phyloP scores from a whole-genome alignment of 2,113 vertebrate genomes.

The Phrynosoma blainvillii region DNA sequence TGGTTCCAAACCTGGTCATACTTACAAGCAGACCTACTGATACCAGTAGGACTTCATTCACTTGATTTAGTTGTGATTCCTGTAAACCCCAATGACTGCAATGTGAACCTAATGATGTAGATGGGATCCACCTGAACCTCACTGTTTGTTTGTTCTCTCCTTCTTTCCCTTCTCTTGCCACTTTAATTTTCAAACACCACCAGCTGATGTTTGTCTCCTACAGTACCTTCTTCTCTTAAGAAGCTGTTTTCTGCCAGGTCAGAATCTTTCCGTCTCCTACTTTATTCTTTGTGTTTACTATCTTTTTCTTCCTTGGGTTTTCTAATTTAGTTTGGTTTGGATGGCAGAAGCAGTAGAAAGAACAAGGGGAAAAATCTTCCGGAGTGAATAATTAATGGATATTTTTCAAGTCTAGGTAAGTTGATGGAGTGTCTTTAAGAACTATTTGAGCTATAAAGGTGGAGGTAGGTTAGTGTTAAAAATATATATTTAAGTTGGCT shows the following conservation, averaged over 20 bases:
- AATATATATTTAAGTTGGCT: neutral
- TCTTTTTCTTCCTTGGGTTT: neutral
- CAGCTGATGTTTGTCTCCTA: neutral
- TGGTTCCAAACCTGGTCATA: neutral
- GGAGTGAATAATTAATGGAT: neutral
- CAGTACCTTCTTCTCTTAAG: neutral
- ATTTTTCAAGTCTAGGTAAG: neutral
- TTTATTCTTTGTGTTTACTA: neutral
- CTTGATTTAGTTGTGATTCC: neutral
- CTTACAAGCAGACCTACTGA: neutral
- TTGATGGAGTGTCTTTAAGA: neutral
- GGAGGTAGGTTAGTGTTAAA: neutral
- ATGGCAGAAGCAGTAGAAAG: neutral
- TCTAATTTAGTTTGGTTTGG: neutral
- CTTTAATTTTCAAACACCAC: neutral
- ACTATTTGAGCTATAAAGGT: neutral
- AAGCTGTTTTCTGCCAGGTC: neutral
- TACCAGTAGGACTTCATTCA: neutral
- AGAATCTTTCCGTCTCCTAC: neutral
- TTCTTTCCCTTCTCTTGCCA: neutral
- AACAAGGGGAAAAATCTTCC: no score
- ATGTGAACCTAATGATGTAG: neutral
- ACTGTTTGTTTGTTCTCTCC: neutral
- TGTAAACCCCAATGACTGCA: neutral
- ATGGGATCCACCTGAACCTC: neutral